Evolutionary conservation across 2,797 vertebrate genomes (phyloP), one percentile per base, ranked within the genome.

Genomic region (Epinephelus malabaricus): DNA sequence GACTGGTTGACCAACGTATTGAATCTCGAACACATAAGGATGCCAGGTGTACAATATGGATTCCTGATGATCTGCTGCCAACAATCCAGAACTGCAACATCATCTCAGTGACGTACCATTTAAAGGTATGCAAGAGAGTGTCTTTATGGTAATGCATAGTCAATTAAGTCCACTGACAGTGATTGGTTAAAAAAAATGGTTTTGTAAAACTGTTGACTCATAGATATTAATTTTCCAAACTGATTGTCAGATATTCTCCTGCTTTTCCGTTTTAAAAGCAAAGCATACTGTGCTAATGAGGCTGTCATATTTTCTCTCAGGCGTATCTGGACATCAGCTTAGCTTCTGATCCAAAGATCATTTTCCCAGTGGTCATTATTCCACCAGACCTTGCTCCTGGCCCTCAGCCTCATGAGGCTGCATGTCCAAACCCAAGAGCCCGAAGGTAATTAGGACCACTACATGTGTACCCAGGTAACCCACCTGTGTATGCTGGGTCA

Each of bases 1-100:
- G 94, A 91, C 76, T 95, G 8, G 88, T 88, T 14, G 96, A 94
- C 30, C 92, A 94, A 0, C 87, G 92, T 1, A 83, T 99, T 70
- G 94, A 92, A 3, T 92, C 97, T 69, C 89, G 95, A 53, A 96
- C 95, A 77, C 94, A 95, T 45, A 94, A 95, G 78, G 95, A 94
- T 0, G 91, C 96, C 87, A 94, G 86, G 71, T 96, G 96, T 83
- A 92, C 92, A 43, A 47, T 99, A 58, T 95, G 91, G 85, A 96
- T 99, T 84, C 97, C 98, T 68, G 70, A 74, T 0, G 91, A 88
- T 73, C n/a, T 94, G 73, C 86, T 82, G 0, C 92, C 84, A 56
- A 96, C 96, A 1, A 95, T 98, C 79, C 92, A 95, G 0, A 97
- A 97, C 69, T 98, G 97, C 91, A 95, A 96, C n/a, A 97, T 98